Base-by-base conservation (phyloP, 2,888 invertebrate genomes). In the Sphaerophoria taeniata region DNA sequence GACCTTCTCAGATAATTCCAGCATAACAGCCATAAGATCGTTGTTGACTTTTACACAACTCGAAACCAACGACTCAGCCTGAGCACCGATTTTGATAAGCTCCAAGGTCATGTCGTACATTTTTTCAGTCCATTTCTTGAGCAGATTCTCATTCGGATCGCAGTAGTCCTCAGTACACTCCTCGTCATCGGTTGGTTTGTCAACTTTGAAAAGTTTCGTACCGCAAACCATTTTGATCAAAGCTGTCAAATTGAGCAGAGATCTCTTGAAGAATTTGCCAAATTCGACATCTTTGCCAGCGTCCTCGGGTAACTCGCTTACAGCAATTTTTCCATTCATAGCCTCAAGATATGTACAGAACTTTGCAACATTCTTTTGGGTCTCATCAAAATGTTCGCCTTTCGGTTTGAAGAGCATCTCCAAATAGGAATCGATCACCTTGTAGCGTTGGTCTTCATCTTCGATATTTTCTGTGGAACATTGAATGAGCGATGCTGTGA, bases 121-220 rank as follows among this genome's bases (percentile, higher is more conserved):
- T 14, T 87, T 85, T 9, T 90, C 89, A 0, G 90, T 89, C 91
- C 91, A 92, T 16, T 88, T 88, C 72, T 89, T 90, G 0, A 91
- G 86, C 14, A 90, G 74, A 77, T 89, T 90, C 12, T 90, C 90
- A 87, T 90, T 89, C 51, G 89, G 88, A 88, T 91, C 91, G 77
- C 89, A 90, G 65, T 90, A 90, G 69, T 91, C 90, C 60, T 91
- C 90, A 2, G 89, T 89, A 3, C 89, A 81, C 72, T 91, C 91
- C 16, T 90, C 89, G 39, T 83, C 84, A 45, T 91, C 90, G 3
- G 75, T 76, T n/a, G 58, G 67, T 31, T 89, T 88, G 9, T 78
- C 43, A 12, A 43, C 55, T 7, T 67, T 74, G 0, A 77, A 51
- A 31, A 79, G 87, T 0, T 87, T 83, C 5, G 87, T 76, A 34